phyloP scores from a whole-genome alignment of 2,113 vertebrate species.

The Podarcis raffonei region DNA sequence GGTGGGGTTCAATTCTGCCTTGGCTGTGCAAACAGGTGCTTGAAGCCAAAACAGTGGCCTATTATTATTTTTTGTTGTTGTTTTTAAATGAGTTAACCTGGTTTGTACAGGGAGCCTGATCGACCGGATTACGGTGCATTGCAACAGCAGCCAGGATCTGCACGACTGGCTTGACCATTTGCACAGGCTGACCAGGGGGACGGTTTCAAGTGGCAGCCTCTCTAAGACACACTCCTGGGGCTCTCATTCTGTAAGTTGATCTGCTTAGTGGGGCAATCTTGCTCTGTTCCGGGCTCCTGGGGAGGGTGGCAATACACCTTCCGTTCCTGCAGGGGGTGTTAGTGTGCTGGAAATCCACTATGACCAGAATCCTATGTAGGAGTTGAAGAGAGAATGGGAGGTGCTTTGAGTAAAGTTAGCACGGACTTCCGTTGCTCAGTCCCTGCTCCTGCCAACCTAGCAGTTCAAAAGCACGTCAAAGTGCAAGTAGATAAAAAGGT shows the following conservation, averaged over 20 bases:
- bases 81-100: background rate
- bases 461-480: too few species aligned
- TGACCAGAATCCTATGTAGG: background rate
- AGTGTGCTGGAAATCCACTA: background rate
- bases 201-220: slow-evolving; percentile 78
- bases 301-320: background rate
- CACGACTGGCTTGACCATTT: slow-evolving; percentile 96
- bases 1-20: too few species aligned
- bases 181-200: slow-evolving; percentile 85
- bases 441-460: too few species aligned
- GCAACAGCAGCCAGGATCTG: slow-evolving; percentile 86
- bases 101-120: slow-evolving; percentile 77
- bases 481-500: too few species aligned
- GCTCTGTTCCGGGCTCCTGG: background rate
- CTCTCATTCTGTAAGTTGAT: slow-evolving; percentile 70
- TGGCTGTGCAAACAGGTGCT: too few species aligned
- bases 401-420: too few species aligned
- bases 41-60: too few species aligned
- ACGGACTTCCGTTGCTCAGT: too few species aligned
- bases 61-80: too few species aligned
- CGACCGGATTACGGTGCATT: slow-evolving; percentile 88
- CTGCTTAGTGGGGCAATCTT: background rate
- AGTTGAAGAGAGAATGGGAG: background rate
- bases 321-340: background rate
- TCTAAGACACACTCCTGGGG: slow-evolving; percentile 80